Evolutionary conservation across 2,888 invertebrate genomes (phyloP), one percentile per base, ranked within the genome.

Genomic region (Stegana nigrithorax): DNA sequence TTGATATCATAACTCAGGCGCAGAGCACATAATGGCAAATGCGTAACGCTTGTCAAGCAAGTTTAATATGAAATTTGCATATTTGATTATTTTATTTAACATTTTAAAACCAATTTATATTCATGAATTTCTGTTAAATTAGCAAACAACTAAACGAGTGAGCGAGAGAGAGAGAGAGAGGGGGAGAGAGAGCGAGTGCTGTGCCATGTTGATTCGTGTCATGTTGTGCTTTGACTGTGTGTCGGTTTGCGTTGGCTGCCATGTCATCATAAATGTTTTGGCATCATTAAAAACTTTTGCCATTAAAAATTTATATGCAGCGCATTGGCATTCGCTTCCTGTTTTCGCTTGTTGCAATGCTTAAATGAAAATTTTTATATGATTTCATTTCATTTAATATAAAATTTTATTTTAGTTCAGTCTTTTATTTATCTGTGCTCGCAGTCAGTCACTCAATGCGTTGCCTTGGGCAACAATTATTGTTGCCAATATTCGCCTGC

Each of bases 61-160:
- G 47, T 51, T 55, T 53, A 32, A 55, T 55, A 32, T 32, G 36
- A 55, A 60, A 75, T 75, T 75, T 74, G 77, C 75, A 78, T 75
- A 69, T 74, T 78, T 76, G 72, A 75, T 74, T 78, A 78, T 70
- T 72, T 76, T 73, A 76, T 70, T 72, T 73, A 63, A 59, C 67
- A 71, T 73, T 76, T 66, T 67, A 67, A 66, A 67, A 67, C 67
- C 75, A 75, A 79, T 75, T 79, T 75, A 75, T 75, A 75, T 75
- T 75, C 77, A 75, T 75, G 77, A 75, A 71, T 67, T 63, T 64
- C n/a, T 74, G 65, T 53, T 14, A 68, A 75, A 78, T 78, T 78
- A 70, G 68, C 62, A 53, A 64, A 59, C 68, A 55, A 2, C 25
- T n/a, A 47, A 17, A 21, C 32, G 36, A 21, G 36, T 55, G 19